Base-by-base conservation (phyloP, 1,140 invertebrate genomes). In the Drosophila bifasciata region DNA sequence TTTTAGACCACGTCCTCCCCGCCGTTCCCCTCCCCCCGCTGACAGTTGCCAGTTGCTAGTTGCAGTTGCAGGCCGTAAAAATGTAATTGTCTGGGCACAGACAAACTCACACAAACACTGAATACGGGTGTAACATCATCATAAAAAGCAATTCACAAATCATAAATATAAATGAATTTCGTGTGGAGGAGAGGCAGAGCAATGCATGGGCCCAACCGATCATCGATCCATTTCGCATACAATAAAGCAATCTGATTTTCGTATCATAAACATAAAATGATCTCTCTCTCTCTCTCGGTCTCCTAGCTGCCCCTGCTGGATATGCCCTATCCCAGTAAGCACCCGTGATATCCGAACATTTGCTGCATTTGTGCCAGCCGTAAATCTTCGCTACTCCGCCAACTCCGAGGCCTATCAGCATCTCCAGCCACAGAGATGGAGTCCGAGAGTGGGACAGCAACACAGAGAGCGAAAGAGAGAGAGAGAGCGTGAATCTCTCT, bases 101-200 rank as follows among this genome's bases (percentile, higher is more conserved):
- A 43, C 13, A n/a, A n/a, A 44, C 56, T 63, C 46, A 41, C 40
- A 36, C 32, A 5, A 5, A 5, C 32, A 36, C 28, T 32, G 32
- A 36, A 1, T 4, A 13, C 3, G 63, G 40, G 40, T 48, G 63
- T 61, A 88, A 88, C 83, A 88, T 89, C 85, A 86, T 85, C 86
- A 89, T 89, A 85, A 89, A 89, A 89, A 80, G 41, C 85, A 89
- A 89, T 89, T 89, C 86, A 89, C 86, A 89, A 89, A 89, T 89
- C 86, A 89, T 89, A 89, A 89, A 89, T 89, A 89, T 79, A 83
- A 88, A 88, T 72, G 70, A 70, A 83, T 72, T 76, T 72, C 80
- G 76, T 71, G 67, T 39, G 57, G 32, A 60, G 50, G 16, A n/a
- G n/a, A n/a, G n/a, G n/a, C n/a, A n/a, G n/a, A 28, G 55, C 32